Percentiles rank a stretch among this genome's conserved stretches.
phyloP scores from a whole-genome alignment of 2,113 vertebrate species.

The Podocnemis expansa region DNA sequence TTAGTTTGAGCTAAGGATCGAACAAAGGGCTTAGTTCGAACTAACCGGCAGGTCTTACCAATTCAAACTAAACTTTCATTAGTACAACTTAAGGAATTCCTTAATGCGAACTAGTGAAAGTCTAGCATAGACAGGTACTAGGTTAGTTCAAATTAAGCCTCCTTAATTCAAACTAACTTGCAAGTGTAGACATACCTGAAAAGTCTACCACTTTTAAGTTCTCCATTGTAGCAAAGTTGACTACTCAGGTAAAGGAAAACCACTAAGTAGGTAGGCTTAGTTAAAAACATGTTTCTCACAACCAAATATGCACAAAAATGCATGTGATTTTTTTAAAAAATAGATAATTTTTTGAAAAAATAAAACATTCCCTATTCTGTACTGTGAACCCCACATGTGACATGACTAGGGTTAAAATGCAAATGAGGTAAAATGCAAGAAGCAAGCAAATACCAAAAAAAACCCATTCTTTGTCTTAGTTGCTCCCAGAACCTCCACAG shows the following conservation, averaged over 20 bases:
- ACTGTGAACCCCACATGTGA: neutral
- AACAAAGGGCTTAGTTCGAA: too few relatives aligned
- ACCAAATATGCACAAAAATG: neutral
- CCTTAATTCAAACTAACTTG: too few relatives aligned
- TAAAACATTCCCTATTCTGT: neutral
- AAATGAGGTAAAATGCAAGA: neutral
- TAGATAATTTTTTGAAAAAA: neutral
- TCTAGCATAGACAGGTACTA: too few relatives aligned
- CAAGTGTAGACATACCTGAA: too few relatives aligned
- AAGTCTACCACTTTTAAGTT: neutral
- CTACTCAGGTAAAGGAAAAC: neutral
- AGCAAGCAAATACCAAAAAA: neutral
- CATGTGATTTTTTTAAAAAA: neutral
- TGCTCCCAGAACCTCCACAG: neutral
- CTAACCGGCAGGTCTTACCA: too few relatives aligned
- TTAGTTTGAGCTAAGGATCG: too few relatives aligned
- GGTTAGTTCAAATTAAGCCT: too few relatives aligned
- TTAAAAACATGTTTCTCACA: neutral
- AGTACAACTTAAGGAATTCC: too few relatives aligned
- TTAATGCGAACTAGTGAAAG: too few relatives aligned
- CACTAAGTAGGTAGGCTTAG: neutral
- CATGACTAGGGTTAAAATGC: neutral
- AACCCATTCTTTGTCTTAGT: neutral
- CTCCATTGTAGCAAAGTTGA: neutral
- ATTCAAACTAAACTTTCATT: too few relatives aligned